Conservation (phyloP, 2,797 vertebrate genomes). For the Discoglossus pictus region DNA sequence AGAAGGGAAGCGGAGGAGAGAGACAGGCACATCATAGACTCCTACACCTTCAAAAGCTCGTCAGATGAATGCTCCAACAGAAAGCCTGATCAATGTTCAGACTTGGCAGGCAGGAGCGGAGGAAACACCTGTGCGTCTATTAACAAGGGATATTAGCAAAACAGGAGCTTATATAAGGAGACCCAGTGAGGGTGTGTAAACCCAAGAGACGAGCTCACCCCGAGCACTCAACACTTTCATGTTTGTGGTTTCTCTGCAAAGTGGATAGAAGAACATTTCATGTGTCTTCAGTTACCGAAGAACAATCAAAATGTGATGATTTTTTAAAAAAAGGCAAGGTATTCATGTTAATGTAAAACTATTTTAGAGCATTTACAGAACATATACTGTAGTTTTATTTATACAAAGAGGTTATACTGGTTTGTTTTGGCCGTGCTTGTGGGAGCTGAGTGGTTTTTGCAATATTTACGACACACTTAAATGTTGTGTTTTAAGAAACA, state of each 20-base stretch:
- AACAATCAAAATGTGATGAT: conserved; percentile 12
- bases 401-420: too few species aligned
- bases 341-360: too few species aligned
- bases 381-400: too few species aligned
- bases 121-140: conserved; percentile 34
- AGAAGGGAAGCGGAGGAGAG: background rate
- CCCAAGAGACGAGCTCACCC: conserved; percentile 13
- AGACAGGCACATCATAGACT: conserved; percentile 1
- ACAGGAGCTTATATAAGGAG: conserved; percentile 29
- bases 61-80: conserved; percentile 29
- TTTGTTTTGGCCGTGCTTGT: too few species aligned
- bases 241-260: conserved; percentile 32
- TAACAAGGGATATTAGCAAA: conserved; percentile 36
- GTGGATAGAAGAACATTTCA: conserved; percentile 27
- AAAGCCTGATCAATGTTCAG: conserved; percentile 30
- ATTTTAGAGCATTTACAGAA: too few species aligned
- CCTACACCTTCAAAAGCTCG: conserved; percentile 22
- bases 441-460: too few species aligned
- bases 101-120: conserved; percentile 19
- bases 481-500: too few species aligned
- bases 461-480: too few species aligned
- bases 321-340: conserved; percentile 6
- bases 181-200: conserved; percentile 14
- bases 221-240: conserved; percentile 10
- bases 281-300: conserved; percentile 3